phyloP scores from a whole-genome alignment of 2,113 vertebrate genomes.

The Malurus cyaneus region DNA sequence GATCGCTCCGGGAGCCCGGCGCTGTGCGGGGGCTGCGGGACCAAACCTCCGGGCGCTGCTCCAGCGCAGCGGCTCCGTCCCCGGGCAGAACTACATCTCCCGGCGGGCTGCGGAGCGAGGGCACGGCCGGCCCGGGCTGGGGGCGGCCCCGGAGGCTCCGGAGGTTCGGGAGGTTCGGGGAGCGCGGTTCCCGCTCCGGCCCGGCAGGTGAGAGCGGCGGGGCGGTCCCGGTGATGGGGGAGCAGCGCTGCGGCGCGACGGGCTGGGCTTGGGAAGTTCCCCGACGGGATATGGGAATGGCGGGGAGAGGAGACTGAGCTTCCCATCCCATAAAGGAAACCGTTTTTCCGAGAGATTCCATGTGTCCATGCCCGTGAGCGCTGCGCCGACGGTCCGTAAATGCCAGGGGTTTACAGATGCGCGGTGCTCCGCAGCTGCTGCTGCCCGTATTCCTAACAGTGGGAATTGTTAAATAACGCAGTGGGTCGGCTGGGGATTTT shows the following conservation, averaged over 20 bases:
- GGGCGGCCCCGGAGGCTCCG: neutral
- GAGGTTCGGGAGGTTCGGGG: too few relatives aligned
- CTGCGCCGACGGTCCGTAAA: neutral
- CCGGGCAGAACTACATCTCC: neutral
- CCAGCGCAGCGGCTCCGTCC: accelerated
- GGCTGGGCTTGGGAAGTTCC: neutral
- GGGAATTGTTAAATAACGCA: neutral
- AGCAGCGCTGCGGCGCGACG: neutral
- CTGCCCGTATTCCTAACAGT: accelerated
- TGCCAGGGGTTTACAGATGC: accelerated
- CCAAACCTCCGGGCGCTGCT: accelerated
- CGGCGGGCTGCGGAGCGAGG: neutral
- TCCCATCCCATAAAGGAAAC: accelerated
- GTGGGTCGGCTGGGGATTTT: neutral
- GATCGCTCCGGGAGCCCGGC: accelerated
- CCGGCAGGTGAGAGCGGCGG: neutral
- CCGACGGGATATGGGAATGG: neutral
- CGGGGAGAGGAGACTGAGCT: neutral
- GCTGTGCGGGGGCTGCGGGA: neutral
- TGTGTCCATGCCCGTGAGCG: neutral
- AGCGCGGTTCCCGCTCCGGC: too few relatives aligned
- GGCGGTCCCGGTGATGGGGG: neutral
- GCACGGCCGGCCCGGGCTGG: neutral
- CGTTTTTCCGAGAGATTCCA: accelerated
- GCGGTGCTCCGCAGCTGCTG: neutral